These are phyloP conservation scores for Drosophila ananassae DNA, from an alignment of 1,140 invertebrate species.

Conservation along the genomic window DNA sequence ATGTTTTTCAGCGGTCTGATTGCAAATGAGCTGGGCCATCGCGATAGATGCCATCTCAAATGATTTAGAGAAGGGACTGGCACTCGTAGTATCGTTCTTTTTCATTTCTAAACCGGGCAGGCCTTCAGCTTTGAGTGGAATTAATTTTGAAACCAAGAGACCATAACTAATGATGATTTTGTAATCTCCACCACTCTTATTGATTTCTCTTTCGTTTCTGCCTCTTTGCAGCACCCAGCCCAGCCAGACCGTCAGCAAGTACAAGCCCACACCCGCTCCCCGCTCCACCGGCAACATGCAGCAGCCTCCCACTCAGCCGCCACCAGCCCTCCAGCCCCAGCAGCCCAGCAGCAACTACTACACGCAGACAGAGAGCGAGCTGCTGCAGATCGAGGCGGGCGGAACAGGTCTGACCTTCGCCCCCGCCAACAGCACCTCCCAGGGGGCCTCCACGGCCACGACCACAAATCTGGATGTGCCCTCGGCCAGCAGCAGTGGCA, in stretches of 20 bases:
- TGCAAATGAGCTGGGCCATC: slow-evolving; percentile 13
- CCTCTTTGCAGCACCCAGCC: slow-evolving; percentile 40
- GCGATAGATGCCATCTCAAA: background rate
- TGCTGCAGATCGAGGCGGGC: slow-evolving; percentile 76
- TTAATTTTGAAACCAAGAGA: background rate
- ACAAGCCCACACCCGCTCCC: slow-evolving; percentile 70
- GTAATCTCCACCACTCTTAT: background rate
- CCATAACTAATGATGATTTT: background rate
- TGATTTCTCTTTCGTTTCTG: slow-evolving; percentile 2
- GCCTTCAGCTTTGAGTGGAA: background rate
- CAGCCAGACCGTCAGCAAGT: slow-evolving; percentile 30
- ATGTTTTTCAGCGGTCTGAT: slow-evolving; percentile 18
- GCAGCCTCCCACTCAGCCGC: slow-evolving; percentile 48
- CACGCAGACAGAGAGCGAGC: slow-evolving; percentile 80
- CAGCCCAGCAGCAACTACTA: slow-evolving; percentile 79
- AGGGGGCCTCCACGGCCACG: slow-evolving; percentile 39
- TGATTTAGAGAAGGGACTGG: slow-evolving; percentile 1
- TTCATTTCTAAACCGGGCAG: no score
- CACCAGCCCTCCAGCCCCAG: slow-evolving; percentile 69
- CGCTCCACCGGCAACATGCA: slow-evolving; percentile 66
- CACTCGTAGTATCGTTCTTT: no score
- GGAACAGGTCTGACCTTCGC: slow-evolving; percentile 53
- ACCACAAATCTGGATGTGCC: slow-evolving; percentile 64
- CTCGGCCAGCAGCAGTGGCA: slow-evolving; percentile 52
- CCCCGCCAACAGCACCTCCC: slow-evolving; percentile 26